Conservation (phyloP, 1,140 invertebrate species). For the Dreissena polymorpha region DNA sequence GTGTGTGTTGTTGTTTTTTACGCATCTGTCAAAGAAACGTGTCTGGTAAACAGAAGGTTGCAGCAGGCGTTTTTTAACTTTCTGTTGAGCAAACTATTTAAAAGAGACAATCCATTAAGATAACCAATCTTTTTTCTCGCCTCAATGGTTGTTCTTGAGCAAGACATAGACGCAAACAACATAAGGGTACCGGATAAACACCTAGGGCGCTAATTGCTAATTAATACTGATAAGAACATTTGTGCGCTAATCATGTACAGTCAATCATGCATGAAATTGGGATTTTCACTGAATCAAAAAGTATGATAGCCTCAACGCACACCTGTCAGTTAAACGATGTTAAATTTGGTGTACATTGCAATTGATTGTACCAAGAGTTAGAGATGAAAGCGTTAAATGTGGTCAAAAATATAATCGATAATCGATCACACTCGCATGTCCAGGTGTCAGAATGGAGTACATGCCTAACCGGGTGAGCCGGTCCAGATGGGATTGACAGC, state of each 20-base stretch:
- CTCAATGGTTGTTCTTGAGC: too few relatives aligned
- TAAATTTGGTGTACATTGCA: too few relatives aligned
- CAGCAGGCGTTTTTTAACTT: too few relatives aligned
- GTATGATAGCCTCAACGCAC: constrained; percentile 12
- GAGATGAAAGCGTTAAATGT: too few relatives aligned
- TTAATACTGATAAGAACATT: constrained; percentile 23
- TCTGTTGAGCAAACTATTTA: too few relatives aligned
- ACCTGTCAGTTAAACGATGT: constrained; percentile 4
- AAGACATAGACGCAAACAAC: neutral
- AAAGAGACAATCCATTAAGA: too few relatives aligned
- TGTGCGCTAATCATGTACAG: constrained; percentile 10
- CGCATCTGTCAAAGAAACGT: too few relatives aligned
- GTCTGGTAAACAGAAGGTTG: too few relatives aligned
- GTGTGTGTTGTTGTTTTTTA: too few relatives aligned
- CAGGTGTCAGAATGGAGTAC: neutral
- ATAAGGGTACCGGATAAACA: constrained; percentile 1
- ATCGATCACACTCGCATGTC: neutral
- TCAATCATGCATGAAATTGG: constrained; percentile 13
- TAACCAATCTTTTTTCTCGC: too few relatives aligned
- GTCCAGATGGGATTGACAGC: neutral
- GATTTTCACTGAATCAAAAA: neutral
- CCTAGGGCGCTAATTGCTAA: constrained; percentile 29
- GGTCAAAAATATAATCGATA: neutral
- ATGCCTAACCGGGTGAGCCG: neutral
- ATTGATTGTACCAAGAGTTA: too few relatives aligned